Conservation (phyloP, 2,797 vertebrate genomes). For the Chanos chanos region DNA sequence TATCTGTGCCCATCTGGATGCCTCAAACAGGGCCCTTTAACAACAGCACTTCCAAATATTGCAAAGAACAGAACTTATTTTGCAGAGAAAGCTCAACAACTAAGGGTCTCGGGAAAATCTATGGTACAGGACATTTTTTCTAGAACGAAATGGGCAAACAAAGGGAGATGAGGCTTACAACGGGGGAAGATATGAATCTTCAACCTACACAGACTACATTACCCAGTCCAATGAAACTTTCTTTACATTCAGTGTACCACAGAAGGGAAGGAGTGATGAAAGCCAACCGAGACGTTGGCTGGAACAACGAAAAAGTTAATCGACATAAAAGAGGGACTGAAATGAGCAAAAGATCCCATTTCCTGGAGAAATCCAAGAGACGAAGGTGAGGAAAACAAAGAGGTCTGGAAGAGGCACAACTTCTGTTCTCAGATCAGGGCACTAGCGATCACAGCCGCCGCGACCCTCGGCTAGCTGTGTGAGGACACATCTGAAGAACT, state of each 20-base stretch:
- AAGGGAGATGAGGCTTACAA: no score
- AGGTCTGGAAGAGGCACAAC: slow-evolving; percentile 70
- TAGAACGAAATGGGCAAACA: neutral
- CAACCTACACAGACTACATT: no score
- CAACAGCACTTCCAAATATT: no score
- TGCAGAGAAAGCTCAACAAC: no score
- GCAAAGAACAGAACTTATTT: no score
- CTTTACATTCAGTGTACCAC: slow-evolving; percentile 55
- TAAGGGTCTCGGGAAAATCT: no score
- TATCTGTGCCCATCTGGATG: slow-evolving; percentile 32
- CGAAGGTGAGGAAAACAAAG: slow-evolving; percentile 52
- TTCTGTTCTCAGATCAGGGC: slow-evolving; percentile 22
- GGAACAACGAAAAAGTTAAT: slow-evolving; percentile 58
- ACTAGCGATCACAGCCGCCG: slow-evolving; percentile 6
- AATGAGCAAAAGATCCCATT: slow-evolving; percentile 66
- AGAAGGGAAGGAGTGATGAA: slow-evolving; percentile 60
- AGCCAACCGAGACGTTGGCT: slow-evolving; percentile 16
- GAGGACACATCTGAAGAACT: slow-evolving; percentile 96
- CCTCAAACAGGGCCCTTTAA: slow-evolving; percentile 21
- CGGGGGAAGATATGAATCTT: neutral
- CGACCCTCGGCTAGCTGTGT: slow-evolving; percentile 82
- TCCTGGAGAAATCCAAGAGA: slow-evolving; percentile 62
- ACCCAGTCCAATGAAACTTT: no score
- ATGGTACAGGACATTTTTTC: no score
- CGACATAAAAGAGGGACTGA: slow-evolving; percentile 81